These are phyloP conservation scores for Megathymus violae DNA, from an alignment of 1,140 invertebrate genomes.

Conservation along the genomic window DNA sequence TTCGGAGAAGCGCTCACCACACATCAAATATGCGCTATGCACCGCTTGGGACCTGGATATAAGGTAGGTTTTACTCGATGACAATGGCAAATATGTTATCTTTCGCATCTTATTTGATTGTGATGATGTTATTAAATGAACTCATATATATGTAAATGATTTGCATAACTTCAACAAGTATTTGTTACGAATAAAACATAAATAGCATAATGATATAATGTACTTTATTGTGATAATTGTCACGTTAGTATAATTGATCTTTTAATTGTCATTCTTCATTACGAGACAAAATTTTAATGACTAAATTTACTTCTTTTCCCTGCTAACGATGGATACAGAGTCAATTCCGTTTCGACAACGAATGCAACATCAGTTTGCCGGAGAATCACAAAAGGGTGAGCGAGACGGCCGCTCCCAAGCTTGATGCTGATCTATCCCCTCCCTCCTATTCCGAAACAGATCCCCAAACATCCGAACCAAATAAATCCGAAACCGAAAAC, in stretches of 20 bases:
- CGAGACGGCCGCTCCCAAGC: constrained; percentile 82
- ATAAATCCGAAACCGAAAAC: constrained; percentile 37
- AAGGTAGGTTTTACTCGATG: constrained; percentile 89
- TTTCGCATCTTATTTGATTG: too few relatives aligned
- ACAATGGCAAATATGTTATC: background rate
- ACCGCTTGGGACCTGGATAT: constrained; percentile 97
- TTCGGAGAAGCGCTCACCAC: constrained; percentile 98
- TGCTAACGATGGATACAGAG: constrained; percentile 88
- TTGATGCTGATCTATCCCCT: constrained; percentile 62
- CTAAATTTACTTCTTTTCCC: constrained; percentile 59
- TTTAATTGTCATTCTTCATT: background rate
- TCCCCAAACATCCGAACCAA: constrained; percentile 47
- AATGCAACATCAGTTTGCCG: constrained; percentile 97
- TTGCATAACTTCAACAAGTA: too few relatives aligned
- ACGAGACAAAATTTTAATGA: constrained; percentile 3
- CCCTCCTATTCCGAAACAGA: constrained; percentile 44
- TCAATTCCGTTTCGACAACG: constrained; percentile 99
- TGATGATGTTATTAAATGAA: too few relatives aligned
- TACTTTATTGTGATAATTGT: constrained; percentile 15
- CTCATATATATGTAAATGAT: too few relatives aligned
- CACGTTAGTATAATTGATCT: background rate
- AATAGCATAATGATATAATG: too few relatives aligned
- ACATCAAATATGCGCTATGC: constrained; percentile 98
- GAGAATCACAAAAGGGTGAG: constrained; percentile 98
- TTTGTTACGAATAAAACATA: too few relatives aligned